phyloP scores from a whole-genome alignment of 2,888 invertebrate genomes.

The Sialis lutaria region DNA sequence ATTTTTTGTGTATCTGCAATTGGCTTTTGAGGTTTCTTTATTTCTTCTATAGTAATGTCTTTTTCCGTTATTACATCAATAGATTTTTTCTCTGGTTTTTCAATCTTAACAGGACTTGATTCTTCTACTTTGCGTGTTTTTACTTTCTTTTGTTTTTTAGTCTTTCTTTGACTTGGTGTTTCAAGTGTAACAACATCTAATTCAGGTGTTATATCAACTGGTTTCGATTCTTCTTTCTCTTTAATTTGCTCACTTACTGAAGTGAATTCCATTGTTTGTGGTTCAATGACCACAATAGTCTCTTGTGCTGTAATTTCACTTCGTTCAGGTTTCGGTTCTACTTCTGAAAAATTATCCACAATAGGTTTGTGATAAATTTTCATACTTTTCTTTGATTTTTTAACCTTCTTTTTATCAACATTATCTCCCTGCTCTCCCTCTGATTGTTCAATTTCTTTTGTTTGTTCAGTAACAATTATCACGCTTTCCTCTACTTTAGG shows the following conservation, averaged over 20 bases:
- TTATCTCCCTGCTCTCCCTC: not conserved
- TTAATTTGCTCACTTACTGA: not conserved
- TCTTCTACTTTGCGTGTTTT: too few relatives aligned
- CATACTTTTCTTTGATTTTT: not conserved
- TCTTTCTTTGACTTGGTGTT: too few relatives aligned
- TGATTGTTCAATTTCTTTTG: constrained; percentile 14
- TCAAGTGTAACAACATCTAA: too few relatives aligned
- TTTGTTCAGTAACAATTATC: too few relatives aligned
- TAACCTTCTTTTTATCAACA: not conserved
- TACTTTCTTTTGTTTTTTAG: too few relatives aligned
- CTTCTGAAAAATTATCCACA: not conserved
- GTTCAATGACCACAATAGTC: not conserved
- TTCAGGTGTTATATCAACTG: not conserved
- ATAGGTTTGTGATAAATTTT: constrained; percentile 2
- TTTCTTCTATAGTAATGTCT: too few relatives aligned
- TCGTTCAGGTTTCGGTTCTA: not conserved
- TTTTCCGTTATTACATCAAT: too few relatives aligned
- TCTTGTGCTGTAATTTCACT: not conserved
- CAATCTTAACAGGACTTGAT: too few relatives aligned
- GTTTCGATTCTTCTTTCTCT: constrained; percentile 1
- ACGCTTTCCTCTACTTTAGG: too few relatives aligned
- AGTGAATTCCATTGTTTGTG: not conserved
- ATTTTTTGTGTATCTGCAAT: too few relatives aligned
- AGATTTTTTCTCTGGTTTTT: too few relatives aligned
- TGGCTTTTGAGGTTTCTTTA: too few relatives aligned